A percentile compares a stretch with the other conserved stretches of the same genome.
These are phyloP conservation scores for Nymphalis polychloros DNA, from an alignment of 2,888 invertebrate genomes.

Conservation along the genomic window DNA sequence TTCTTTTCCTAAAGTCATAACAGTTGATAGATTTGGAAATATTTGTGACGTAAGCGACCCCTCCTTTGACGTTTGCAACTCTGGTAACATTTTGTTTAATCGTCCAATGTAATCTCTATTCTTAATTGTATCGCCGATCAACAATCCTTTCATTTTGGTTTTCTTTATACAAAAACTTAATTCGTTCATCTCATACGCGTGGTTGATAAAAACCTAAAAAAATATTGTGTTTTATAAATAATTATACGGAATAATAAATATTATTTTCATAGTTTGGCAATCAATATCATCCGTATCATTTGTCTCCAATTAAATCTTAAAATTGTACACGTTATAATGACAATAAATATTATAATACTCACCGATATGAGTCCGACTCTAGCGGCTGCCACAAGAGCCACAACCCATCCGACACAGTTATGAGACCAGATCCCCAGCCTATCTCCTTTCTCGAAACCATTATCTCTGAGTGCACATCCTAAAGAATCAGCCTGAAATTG, in stretches of 20 bases:
- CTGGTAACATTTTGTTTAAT: slow-evolving; percentile 82
- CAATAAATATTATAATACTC: slow-evolving; percentile 36
- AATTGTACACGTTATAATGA: not conserved
- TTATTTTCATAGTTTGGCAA: too few relatives aligned
- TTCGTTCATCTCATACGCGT: slow-evolving; percentile 87
- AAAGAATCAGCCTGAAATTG: slow-evolving; percentile 85
- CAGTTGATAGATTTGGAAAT: slow-evolving; percentile 77
- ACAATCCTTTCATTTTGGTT: slow-evolving; percentile 85
- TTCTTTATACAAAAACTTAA: slow-evolving; percentile 88
- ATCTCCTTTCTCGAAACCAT: slow-evolving; percentile 89
- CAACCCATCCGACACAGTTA: slow-evolving; percentile 88
- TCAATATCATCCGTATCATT: too few relatives aligned
- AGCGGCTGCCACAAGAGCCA: slow-evolving; percentile 86
- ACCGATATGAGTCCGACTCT: slow-evolving; percentile 89
- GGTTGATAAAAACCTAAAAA: slow-evolving; percentile 88
- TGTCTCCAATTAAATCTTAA: too few relatives aligned
- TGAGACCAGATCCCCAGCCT: slow-evolving; percentile 92
- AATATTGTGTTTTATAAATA: too few relatives aligned
- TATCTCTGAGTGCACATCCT: slow-evolving; percentile 86
- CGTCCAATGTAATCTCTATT: slow-evolving; percentile 85
- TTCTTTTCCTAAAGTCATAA: slow-evolving; percentile 81
- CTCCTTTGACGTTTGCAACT: slow-evolving; percentile 68
- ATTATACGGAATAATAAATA: too few relatives aligned
- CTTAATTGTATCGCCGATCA: slow-evolving; percentile 84
- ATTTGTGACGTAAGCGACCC: slow-evolving; percentile 70